These are phyloP conservation scores for Meiosimyza platycephala DNA, from an alignment of 2,888 invertebrate species.

Conservation along the genomic window DNA sequence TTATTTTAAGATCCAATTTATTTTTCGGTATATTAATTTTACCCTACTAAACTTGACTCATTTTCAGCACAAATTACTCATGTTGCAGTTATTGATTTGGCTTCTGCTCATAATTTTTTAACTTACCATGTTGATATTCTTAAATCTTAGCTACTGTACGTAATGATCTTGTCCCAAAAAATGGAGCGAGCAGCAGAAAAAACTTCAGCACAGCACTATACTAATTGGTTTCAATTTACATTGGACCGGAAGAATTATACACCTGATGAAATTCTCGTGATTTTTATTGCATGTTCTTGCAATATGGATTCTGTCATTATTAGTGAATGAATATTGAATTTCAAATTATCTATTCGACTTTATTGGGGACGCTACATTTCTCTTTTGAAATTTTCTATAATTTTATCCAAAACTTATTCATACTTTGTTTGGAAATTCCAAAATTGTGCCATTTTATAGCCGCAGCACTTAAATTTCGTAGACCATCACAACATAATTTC, in stretches of 20 bases:
- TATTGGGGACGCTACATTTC: no score
- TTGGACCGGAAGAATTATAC: constrained; percentile 50
- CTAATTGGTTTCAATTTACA: constrained; percentile 50
- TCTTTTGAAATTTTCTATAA: no score
- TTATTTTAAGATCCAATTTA: constrained; percentile 8
- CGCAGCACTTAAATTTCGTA: no score
- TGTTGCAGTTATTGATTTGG: constrained; percentile 55
- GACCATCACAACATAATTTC: not conserved
- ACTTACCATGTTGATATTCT: no score
- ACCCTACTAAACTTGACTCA: not conserved
- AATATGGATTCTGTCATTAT: not conserved
- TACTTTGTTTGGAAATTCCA: no score
- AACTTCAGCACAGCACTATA: constrained; percentile 28
- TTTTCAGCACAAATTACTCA: constrained; percentile 41
- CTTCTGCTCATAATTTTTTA: constrained; percentile 51
- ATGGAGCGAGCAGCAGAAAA: no score
- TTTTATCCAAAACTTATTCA: no score
- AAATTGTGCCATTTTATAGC: no score
- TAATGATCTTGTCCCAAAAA: no score
- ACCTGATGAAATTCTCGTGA: constrained; percentile 42
- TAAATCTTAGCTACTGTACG: no score
- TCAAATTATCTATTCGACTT: no score
- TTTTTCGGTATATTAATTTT: constrained; percentile 7
- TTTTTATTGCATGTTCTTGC: constrained; percentile 1
- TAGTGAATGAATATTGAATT: no score